Evolutionary conservation across 2,888 invertebrate genomes (phyloP), one percentile per base, ranked within the genome.

Genomic region (Germaria angustata): DNA sequence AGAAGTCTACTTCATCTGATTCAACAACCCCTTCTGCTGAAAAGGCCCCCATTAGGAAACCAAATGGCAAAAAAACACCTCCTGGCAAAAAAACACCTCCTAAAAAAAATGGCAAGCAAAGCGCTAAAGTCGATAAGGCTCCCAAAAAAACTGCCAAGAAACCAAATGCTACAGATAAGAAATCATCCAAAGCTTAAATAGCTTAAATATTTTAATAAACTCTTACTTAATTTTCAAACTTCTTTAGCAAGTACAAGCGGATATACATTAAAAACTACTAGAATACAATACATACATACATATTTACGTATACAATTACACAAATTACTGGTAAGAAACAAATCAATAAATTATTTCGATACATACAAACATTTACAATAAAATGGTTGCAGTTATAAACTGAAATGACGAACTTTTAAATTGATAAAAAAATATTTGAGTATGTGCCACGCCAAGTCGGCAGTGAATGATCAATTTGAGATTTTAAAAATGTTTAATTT

Each of bases 131-230:
- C 4, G n/a, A 81, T 34, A 81, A 80, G 57, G 34, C 79, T 17
- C 81, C 80, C 75, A 87, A 88, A 68, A 86, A 87, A 63, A 13
- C 71, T 0, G 46, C 32, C 1, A 84, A 83, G 20, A 81, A 79
- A 32, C 49, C 69, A 7, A 34, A 66, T 41, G 15, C 75, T 41
- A 63, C 79, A 17, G 65, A 46, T 5, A 49, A 79, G 17, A 84
- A 84, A 73, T 22, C 73, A 13, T 68, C 57, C 41, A 83, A 81
- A 66, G 59, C 61, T 34, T 79, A 77, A 80, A 8, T 22, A 65
- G 41, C 2, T 11, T 11, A 22, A 44, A 57, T 22, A 39, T 71
- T 72, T 44, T 9, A 57, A 65, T 39, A 44, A 20, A 24, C 8
- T 17, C 63, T 22, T 44, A 20, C 57, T 46, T 51, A 9, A 39